phyloP scores from a whole-genome alignment of 2,888 invertebrate genomes.

The Criorhina ranunculi region DNA sequence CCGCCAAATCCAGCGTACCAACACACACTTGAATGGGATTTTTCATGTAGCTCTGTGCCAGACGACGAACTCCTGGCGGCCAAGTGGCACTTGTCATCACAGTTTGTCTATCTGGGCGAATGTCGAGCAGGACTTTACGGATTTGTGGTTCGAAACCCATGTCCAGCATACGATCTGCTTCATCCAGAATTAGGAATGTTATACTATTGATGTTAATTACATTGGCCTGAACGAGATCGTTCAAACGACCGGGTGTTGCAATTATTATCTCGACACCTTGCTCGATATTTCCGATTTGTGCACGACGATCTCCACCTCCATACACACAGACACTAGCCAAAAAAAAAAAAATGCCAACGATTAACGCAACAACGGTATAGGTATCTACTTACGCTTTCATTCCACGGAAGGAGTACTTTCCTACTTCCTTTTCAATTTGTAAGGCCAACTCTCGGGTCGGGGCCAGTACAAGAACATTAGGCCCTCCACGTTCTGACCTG shows the following conservation, averaged over 20 bases:
- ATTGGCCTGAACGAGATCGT: constrained; percentile 92
- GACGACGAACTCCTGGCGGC: constrained; percentile 93
- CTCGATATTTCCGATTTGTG: constrained; percentile 90
- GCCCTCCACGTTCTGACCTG: constrained; percentile 90
- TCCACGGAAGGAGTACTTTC: constrained; percentile 94
- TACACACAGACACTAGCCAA: constrained; percentile 91
- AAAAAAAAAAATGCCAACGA: background rate
- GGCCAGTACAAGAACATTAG: constrained; percentile 94
- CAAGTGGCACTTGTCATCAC: constrained; percentile 99
- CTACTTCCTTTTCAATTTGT: constrained; percentile 96
- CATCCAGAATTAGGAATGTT: constrained; percentile 96
- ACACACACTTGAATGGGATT: constrained; percentile 96
- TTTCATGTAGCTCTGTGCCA: constrained; percentile 94
- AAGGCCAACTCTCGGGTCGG: constrained; percentile 97
- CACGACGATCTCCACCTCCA: constrained; percentile 93
- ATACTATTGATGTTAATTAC: constrained; percentile 91
- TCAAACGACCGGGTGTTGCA: constrained; percentile 96
- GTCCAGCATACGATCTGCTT: constrained; percentile 95
- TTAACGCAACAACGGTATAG: constrained; percentile 16
- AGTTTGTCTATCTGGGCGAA: constrained; percentile 96
- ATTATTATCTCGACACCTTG: constrained; percentile 97
- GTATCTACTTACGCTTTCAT: constrained; percentile 89
- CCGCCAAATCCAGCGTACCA: constrained; percentile 94
- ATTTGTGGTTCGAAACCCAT: constrained; percentile 96
- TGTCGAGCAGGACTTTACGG: constrained; percentile 90